phyloP scores from a whole-genome alignment of 2,113 vertebrate species.

The Antechinus flavipes region DNA sequence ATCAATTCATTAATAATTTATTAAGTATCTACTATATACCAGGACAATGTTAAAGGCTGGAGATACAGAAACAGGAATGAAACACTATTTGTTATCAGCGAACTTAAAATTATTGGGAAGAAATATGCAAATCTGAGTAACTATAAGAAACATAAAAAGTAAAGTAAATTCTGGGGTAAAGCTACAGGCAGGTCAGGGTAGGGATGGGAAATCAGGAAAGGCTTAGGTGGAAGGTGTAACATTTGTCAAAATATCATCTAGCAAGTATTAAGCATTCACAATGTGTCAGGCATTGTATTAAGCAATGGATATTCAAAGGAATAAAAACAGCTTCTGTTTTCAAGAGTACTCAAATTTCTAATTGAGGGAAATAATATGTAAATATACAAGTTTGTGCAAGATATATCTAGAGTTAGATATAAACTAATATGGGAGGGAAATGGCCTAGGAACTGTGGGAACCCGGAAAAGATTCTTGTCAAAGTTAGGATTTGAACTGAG shows the following conservation, averaged over 20 bases:
- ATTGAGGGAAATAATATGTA: not conserved
- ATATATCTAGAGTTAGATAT: not conserved
- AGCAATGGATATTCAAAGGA: not conserved
- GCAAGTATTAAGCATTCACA: not conserved
- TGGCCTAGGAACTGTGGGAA: not conserved
- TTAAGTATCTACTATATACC: not conserved
- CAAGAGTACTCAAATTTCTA: not conserved
- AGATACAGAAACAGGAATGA: not conserved
- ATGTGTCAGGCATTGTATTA: not conserved
- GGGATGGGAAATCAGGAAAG: not conserved
- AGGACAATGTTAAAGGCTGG: not conserved
- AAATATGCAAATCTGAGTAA: not conserved
- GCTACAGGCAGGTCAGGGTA: not conserved
- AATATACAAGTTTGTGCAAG: not conserved
- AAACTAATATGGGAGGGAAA: not conserved
- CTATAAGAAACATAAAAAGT: not conserved
- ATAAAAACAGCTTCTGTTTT: not conserved
- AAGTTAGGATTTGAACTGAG: not conserved
- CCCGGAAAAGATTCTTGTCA: not conserved
- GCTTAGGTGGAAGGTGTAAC: not conserved
- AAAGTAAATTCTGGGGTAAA: not conserved
- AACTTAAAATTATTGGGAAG: not conserved
- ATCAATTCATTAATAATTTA: not conserved
- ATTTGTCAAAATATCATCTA: not conserved
- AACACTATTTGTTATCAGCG: not conserved